Conservation (phyloP, 2,888 invertebrate species). For the Plusia festucae region DNA sequence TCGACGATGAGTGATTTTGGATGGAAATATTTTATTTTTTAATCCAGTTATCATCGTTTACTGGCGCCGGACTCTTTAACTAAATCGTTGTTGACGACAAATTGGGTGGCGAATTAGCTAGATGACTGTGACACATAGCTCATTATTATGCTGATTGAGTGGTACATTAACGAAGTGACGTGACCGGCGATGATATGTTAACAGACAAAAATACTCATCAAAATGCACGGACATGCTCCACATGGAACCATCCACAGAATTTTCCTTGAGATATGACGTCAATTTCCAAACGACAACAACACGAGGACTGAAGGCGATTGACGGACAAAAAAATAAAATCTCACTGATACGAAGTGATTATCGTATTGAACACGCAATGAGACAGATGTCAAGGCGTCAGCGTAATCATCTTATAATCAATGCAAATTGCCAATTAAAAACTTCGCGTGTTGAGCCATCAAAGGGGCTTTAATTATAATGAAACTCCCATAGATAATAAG, state of each 20-base stretch:
- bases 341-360: slow-evolving; percentile 50
- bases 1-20: background rate
- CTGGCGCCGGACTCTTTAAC: background rate
- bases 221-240: slow-evolving; percentile 54
- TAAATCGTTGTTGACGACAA: background rate
- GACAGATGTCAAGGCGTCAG: slow-evolving; percentile 68
- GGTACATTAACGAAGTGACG: slow-evolving; percentile 53
- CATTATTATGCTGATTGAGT: slow-evolving; percentile 59
- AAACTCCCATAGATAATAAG: slow-evolving; percentile 57
- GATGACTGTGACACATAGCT: slow-evolving; percentile 21
- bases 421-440: slow-evolving; percentile 77
- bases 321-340: slow-evolving; percentile 49
- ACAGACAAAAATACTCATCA: slow-evolving; percentile 54
- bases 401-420: slow-evolving; percentile 67
- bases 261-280: slow-evolving; percentile 33
- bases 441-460: slow-evolving; percentile 58
- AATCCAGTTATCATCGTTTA: background rate
- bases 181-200: slow-evolving; percentile 46
- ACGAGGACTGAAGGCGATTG: slow-evolving; percentile 41
- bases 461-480: slow-evolving; percentile 55
- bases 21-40: background rate
- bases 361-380: slow-evolving; percentile 64
- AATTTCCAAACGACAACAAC: slow-evolving; percentile 37
- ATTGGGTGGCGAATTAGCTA: slow-evolving; percentile 5
- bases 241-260: slow-evolving; percentile 31